Evolutionary conservation across 2,113 vertebrate genomes (phyloP).

Genomic region (Prionailurus viverrinus): DNA sequence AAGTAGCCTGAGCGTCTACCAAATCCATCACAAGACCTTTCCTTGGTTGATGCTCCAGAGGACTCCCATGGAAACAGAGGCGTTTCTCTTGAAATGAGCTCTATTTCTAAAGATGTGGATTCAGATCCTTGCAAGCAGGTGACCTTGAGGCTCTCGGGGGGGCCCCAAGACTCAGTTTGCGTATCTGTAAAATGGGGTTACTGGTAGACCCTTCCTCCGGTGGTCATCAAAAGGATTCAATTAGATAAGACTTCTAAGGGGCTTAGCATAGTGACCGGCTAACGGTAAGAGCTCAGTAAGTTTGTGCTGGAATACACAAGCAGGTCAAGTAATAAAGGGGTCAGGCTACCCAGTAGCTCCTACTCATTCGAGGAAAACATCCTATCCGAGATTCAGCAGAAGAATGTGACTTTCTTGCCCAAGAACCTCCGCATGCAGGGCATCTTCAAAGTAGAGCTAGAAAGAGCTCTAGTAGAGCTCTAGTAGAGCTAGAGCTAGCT

Average conservation of each 20-base stretch:
- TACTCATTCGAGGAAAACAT: background rate
- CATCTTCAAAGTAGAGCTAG: background rate
- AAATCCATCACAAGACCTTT: too few species aligned
- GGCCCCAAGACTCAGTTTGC: background rate
- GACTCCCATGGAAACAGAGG: accelerated
- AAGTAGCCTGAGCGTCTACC: too few species aligned
- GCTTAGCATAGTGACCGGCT: background rate
- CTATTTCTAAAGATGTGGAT: background rate
- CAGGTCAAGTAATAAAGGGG: background rate
- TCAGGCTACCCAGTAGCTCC: too few species aligned
- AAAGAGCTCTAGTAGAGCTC: too few species aligned
- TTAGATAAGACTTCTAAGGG: background rate
- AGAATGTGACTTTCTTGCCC: background rate
- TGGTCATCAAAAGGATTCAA: background rate
- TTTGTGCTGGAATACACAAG: background rate
- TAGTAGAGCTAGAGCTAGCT: too few species aligned
- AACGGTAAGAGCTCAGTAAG: background rate
- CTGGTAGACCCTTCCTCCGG: background rate
- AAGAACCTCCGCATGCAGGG: background rate
- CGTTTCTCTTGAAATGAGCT: background rate
- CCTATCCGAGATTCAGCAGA: background rate
- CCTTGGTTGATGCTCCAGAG: background rate
- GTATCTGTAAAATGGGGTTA: background rate
- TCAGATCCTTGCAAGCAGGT: background rate
- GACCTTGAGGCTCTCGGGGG: too few species aligned